phyloP scores from a whole-genome alignment of 2,113 vertebrate genomes.

The Hyperoodon ampullatus region DNA sequence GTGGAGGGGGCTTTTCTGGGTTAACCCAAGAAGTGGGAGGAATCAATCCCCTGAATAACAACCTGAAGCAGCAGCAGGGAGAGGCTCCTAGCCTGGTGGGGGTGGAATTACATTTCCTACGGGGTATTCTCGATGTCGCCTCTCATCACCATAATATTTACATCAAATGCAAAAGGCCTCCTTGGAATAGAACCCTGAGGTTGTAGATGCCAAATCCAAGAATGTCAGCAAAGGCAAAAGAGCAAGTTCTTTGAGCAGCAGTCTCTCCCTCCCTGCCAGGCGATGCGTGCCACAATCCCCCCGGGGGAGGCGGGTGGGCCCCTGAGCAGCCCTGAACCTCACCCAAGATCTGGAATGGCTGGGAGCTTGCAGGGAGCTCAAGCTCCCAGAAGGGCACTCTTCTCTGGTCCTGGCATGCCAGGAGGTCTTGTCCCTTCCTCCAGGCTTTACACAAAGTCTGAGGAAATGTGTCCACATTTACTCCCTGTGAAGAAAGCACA shows the following conservation, averaged over 20 bases:
- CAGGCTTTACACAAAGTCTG: neutral
- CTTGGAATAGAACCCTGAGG: conserved; percentile 79
- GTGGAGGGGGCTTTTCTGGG: conserved; percentile 59
- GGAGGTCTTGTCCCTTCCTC: neutral
- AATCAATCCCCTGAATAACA: conserved; percentile 69
- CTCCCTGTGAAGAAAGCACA: neutral
- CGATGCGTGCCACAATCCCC: neutral
- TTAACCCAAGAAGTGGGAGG: conserved; percentile 61
- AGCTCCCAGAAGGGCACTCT: neutral
- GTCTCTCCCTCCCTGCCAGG: conserved; percentile 22
- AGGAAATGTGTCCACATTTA: neutral
- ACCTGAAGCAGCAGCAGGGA: conserved; percentile 55
- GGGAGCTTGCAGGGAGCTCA: neutral
- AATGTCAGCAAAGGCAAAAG: conserved; percentile 80
- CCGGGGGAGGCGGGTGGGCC: neutral
- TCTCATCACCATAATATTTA: conserved; percentile 84
- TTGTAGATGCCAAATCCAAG: conserved; percentile 82
- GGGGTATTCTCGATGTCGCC: conserved; percentile 77
- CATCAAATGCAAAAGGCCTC: conserved; percentile 83
- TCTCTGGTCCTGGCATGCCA: neutral
- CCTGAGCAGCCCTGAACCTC: neutral
- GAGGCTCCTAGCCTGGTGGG: conserved; percentile 74
- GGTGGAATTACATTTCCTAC: conserved; percentile 78
- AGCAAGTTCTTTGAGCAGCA: conserved; percentile 66
- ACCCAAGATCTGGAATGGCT: neutral